These are phyloP conservation scores for Acheta domesticus DNA, from an alignment of 2,888 invertebrate species.

Conservation along the genomic window DNA sequence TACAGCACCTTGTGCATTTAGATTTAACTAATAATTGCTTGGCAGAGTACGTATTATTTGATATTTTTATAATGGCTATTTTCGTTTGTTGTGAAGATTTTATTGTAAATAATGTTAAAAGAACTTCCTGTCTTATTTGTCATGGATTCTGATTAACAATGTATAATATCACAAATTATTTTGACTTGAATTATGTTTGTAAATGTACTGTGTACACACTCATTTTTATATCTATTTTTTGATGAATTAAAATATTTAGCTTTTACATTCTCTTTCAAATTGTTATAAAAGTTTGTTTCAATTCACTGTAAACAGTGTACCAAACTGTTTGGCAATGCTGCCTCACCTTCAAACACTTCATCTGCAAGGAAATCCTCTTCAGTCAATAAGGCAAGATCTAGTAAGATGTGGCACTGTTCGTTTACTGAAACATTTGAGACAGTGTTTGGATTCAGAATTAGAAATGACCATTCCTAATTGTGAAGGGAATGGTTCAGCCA, in stretches of 20 bases:
- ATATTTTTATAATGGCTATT: constrained; percentile 41
- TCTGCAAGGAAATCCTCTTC: constrained; percentile 82
- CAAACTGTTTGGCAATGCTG: constrained; percentile 64
- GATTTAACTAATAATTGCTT: constrained; percentile 80
- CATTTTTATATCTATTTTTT: no score
- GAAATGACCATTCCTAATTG: not conserved
- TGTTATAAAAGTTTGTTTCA: not conserved
- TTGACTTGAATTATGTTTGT: no score
- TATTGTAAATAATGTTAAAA: no score
- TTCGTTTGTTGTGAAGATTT: constrained; percentile 23
- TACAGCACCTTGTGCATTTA: constrained; percentile 73
- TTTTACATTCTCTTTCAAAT: no score
- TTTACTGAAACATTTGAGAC: constrained; percentile 70
- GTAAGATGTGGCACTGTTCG: constrained; percentile 78
- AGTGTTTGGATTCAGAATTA: constrained; percentile 42
- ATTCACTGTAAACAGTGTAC: constrained; percentile 54
- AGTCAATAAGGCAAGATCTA: constrained; percentile 72
- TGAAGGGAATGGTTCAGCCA: not conserved
- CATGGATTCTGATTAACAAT: no score
- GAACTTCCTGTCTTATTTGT: no score
- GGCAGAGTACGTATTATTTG: constrained; percentile 47
- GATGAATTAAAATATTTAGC: no score
- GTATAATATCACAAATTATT: no score
- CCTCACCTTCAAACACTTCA: constrained; percentile 77
- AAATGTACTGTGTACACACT: no score